Conservation (phyloP, 2,888 invertebrate species). For the Scaptodrosophila latifasciaeformis region DNA sequence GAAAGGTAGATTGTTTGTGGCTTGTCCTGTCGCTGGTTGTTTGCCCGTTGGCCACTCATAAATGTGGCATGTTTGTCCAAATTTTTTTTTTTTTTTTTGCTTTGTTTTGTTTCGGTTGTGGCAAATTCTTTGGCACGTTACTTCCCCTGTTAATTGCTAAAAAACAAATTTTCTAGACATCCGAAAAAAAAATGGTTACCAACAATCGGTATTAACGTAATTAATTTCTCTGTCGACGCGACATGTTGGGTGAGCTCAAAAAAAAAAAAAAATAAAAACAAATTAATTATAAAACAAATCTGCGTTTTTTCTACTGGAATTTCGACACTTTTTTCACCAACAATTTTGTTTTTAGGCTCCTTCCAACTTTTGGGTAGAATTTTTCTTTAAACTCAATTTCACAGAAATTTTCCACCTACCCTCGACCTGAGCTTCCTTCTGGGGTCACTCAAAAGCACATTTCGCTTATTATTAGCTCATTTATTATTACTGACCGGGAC, state of each 20-base stretch:
- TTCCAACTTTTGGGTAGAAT: not conserved
- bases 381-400: constrained; percentile 51
- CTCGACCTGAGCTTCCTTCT: constrained; percentile 9
- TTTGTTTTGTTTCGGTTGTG: not conserved
- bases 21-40: constrained; percentile 23
- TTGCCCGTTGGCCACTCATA: constrained; percentile 27
- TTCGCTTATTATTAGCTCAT: constrained; percentile 72
- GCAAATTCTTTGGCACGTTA: not conserved
- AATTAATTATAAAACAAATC: constrained; percentile 68
- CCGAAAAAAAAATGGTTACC: constrained; percentile 20
- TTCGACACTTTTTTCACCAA: constrained; percentile 64
- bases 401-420: constrained; percentile 37
- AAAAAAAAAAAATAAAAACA: constrained; percentile 23
- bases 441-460: constrained; percentile 71
- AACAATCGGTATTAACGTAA: constrained; percentile 59
- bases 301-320: constrained; percentile 44
- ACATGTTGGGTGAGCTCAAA: constrained; percentile 16
- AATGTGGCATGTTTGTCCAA: constrained; percentile 14
- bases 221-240: constrained; percentile 51
- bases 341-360: constrained; percentile 49
- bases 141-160: constrained; percentile 4
- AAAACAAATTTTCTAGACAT: constrained; percentile 17
- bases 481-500: constrained; percentile 55
- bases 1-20: constrained; percentile 26
- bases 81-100: too few relatives aligned